phyloP scores from a whole-genome alignment of 2,797 vertebrate genomes.

The Gila robusta region DNA sequence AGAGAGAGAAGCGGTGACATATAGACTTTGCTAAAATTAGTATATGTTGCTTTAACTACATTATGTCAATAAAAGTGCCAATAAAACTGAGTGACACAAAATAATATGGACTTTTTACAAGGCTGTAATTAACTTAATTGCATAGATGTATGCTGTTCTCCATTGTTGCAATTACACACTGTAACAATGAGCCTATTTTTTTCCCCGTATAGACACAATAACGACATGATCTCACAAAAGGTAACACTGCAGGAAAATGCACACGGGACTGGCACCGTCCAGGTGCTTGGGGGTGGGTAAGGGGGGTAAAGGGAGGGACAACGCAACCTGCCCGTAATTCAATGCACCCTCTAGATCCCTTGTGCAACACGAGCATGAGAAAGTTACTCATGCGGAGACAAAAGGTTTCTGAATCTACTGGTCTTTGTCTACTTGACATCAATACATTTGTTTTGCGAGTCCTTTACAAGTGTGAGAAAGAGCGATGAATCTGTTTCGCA shows the following conservation, averaged over 20 bases:
- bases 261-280: conserved; percentile 80
- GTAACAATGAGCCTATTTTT: conserved; percentile 22
- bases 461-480: conserved; percentile 71
- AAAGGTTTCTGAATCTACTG: conserved; percentile 70
- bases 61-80: conserved; percentile 7
- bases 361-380: conserved; percentile 92
- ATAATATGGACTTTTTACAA: neutral
- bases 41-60: conserved; percentile 15
- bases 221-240: conserved; percentile 72
- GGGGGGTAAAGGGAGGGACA: conserved; percentile 65
- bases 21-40: neutral
- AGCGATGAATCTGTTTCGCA: conserved; percentile 71
- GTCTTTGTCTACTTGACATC: conserved; percentile 70
- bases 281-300: conserved; percentile 78
- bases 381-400: conserved; percentile 85
- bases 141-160: neutral
- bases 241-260: conserved; percentile 77
- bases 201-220: conserved; percentile 28
- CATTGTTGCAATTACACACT: conserved; percentile 6
- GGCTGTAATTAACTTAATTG: neutral
- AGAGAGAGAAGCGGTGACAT: conserved; percentile 6
- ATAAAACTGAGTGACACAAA: neutral
- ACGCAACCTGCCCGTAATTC: conserved; percentile 73
- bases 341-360: conserved; percentile 78
- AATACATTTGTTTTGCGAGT: conserved; percentile 75